A percentile compares a stretch with the other conserved stretches of the same genome.
phyloP scores from a whole-genome alignment of 64 coral and sea anemone species.

The Montipora capricornis region DNA sequence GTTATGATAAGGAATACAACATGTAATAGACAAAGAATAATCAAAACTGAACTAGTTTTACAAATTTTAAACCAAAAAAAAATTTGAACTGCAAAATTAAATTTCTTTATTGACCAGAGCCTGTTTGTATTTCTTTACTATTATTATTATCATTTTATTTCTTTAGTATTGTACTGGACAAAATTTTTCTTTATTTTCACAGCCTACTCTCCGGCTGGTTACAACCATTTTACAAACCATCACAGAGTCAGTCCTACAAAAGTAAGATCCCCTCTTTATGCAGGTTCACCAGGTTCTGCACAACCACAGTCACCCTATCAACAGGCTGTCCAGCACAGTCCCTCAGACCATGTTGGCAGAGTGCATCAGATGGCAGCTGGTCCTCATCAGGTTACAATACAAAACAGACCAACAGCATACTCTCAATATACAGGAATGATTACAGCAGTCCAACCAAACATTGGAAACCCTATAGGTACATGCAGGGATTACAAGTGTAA shows the following conservation, averaged over 20 bases:
- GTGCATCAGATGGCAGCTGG: conserved; percentile 57
- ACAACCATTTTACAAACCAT: conserved; percentile 61
- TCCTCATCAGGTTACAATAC: conserved; percentile 20
- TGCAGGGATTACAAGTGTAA: no score
- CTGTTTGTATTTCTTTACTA: no score
- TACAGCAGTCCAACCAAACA: background rate
- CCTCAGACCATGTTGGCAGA: conserved; percentile 61
- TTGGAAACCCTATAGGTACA: conserved; percentile 45
- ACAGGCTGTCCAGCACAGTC: conserved; percentile 80
- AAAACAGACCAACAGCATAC: conserved; percentile 29
- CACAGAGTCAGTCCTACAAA: conserved; percentile 65
- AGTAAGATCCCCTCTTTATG: conserved; percentile 76
- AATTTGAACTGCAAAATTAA: no score
- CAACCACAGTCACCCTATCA: conserved; percentile 81
- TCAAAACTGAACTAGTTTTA: no score
- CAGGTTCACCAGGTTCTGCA: conserved; percentile 71
- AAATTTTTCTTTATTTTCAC: background rate
- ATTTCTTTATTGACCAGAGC: no score
- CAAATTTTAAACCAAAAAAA: no score
- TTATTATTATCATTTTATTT: no score
- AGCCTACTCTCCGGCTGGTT: conserved; percentile 52
- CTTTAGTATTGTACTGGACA: background rate
- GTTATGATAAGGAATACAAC: no score
- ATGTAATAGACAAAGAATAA: no score
- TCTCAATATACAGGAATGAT: background rate